Conservation (phyloP, 64 coral and sea anemone species). For the Dendrophyllia cribrosa region DNA sequence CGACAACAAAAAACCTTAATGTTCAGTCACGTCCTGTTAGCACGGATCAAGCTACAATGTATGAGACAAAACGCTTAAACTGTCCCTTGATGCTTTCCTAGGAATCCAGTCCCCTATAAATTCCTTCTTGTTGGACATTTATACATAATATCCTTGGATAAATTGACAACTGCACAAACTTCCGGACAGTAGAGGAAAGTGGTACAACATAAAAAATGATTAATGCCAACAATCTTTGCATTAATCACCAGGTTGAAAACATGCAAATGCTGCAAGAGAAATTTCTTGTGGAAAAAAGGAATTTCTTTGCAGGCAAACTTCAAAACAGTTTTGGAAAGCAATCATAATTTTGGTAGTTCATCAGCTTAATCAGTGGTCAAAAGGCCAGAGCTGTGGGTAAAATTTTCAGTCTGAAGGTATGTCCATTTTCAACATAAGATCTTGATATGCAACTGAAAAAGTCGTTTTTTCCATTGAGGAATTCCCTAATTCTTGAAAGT, state of each 20-base stretch:
- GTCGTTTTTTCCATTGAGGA: constrained; percentile 48
- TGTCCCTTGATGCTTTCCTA: constrained; percentile 26
- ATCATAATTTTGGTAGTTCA: not conserved
- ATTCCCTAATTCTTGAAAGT: constrained; percentile 35
- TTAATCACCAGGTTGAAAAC: not conserved
- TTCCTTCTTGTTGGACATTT: not conserved
- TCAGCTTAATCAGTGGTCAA: constrained; percentile 17
- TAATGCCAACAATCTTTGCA: constrained; percentile 5
- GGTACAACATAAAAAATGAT: not conserved
- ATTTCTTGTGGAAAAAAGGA: not conserved
- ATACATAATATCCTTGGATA: not conserved
- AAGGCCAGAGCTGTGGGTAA: not conserved
- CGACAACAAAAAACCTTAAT: not conserved
- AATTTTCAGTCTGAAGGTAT: constrained; percentile 27
- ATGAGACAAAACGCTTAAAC: not conserved
- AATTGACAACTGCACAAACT: not conserved
- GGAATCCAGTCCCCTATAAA: constrained; percentile 1
- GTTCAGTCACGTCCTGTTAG: constrained; percentile 22
- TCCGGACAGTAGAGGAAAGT: not conserved
- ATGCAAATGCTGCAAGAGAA: not conserved
- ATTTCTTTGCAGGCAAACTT: not conserved
- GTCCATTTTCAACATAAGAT: constrained; percentile 53
- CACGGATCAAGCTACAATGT: not conserved
- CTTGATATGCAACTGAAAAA: constrained; percentile 35
- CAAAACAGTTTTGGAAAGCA: constrained; percentile 12